Conservation (phyloP, 2,888 invertebrate species). For the Sclerodermus sp. region DNA sequence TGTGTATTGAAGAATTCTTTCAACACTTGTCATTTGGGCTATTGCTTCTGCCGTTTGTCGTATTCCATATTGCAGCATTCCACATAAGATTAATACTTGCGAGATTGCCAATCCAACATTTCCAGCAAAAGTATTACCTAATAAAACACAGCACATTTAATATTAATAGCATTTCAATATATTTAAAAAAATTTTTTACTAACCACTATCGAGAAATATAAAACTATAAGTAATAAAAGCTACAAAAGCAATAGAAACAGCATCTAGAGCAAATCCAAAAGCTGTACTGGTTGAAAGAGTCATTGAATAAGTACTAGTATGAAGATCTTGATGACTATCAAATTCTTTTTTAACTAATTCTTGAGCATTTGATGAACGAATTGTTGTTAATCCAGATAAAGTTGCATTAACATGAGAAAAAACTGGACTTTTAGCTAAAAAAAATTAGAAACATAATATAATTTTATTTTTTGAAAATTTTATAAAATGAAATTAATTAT, state of each 20-base stretch:
- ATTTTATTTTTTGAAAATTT: conserved; percentile 10
- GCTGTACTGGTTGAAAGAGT: conserved; percentile 65
- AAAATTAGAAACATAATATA: background rate
- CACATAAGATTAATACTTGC: conserved; percentile 73
- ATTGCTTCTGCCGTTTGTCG: conserved; percentile 77
- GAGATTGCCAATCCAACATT: conserved; percentile 74
- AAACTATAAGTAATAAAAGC: conserved; percentile 67
- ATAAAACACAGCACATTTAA: no score
- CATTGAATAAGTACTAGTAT: conserved; percentile 67
- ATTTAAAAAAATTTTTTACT: conserved; percentile 19
- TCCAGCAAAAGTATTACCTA: no score
- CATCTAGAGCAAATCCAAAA: conserved; percentile 68
- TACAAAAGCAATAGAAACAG: conserved; percentile 67
- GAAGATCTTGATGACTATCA: conserved; percentile 71
- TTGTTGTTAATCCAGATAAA: conserved; percentile 82
- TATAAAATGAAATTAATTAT: conserved; percentile 3
- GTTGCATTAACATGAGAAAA: conserved; percentile 90
- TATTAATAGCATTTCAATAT: no score
- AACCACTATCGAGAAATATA: conserved; percentile 64
- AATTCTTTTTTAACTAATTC: conserved; percentile 75
- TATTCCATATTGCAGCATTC: conserved; percentile 80
- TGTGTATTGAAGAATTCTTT: conserved; percentile 79
- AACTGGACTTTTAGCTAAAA: conserved; percentile 73
- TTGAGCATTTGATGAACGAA: conserved; percentile 77
- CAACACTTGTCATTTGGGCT: conserved; percentile 81